These are phyloP conservation scores for Cataglyphis hispanica DNA, from an alignment of 1,140 invertebrate genomes.

Conservation along the genomic window DNA sequence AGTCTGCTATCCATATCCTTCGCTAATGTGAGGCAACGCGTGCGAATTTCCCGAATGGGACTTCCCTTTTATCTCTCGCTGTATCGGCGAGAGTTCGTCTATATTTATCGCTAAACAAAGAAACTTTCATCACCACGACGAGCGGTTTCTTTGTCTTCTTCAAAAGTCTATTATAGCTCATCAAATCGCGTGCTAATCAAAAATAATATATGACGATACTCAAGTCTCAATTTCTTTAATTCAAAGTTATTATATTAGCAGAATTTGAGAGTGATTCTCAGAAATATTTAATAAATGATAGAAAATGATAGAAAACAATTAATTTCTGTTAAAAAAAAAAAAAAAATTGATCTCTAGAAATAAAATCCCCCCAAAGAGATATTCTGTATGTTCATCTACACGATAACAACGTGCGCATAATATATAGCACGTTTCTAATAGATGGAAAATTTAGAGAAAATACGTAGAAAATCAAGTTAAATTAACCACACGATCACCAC, in stretches of 20 bases:
- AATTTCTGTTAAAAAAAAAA: not conserved
- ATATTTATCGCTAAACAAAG: constrained; percentile 46
- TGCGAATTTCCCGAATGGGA: constrained; percentile 15
- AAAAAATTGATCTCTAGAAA: not conserved
- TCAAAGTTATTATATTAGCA: no score
- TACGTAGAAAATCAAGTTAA: not conserved
- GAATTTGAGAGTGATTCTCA: not conserved
- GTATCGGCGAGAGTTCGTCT: not conserved
- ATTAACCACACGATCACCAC: not conserved
- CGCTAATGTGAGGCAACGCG: constrained; percentile 15
- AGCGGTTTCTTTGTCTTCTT: not conserved
- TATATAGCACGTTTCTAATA: not conserved
- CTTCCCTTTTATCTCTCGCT: constrained; percentile 31
- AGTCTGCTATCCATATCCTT: not conserved
- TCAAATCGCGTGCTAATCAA: not conserved
- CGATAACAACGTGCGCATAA: not conserved
- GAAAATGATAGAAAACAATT: not conserved
- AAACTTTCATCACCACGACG: constrained; percentile 36
- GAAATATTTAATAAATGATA: not conserved
- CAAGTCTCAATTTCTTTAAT: no score
- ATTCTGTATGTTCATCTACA: not conserved
- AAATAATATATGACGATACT: not conserved
- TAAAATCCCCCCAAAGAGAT: not conserved
- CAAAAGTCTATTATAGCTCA: not conserved
- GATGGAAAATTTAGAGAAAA: not conserved